Conservation (phyloP, 2,888 invertebrate genomes). For the Nomada ferruginata region DNA sequence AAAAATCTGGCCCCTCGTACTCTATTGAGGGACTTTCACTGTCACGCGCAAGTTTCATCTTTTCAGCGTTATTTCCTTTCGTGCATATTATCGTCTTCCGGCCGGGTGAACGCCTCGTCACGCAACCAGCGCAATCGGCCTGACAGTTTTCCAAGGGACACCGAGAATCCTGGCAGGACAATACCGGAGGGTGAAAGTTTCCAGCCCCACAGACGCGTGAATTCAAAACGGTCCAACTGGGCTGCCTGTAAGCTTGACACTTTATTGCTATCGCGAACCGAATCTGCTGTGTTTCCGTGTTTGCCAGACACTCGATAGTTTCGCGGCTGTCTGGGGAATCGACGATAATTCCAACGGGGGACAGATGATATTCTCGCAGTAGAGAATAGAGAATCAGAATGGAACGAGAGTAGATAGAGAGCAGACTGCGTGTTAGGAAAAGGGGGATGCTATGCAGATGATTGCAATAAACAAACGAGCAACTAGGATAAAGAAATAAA, state of each 20-base stretch:
- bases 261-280: constrained; percentile 73
- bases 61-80: constrained; percentile 33
- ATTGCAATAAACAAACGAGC: no score
- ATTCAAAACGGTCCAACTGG: constrained; percentile 57
- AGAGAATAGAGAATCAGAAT: neutral
- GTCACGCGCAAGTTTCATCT: constrained; percentile 16
- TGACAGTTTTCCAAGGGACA: constrained; percentile 56
- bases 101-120: constrained; percentile 35
- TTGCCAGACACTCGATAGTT: constrained; percentile 38
- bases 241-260: constrained; percentile 66
- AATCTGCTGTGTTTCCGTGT: constrained; percentile 54
- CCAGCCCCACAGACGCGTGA: constrained; percentile 48
- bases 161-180: constrained; percentile 50
- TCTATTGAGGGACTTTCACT: neutral
- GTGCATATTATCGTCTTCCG: constrained; percentile 54
- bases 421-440: no score
- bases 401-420: constrained; percentile 13
- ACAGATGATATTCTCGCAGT: neutral
- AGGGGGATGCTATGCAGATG: no score
- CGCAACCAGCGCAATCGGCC: constrained; percentile 40
- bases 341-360: constrained; percentile 16
- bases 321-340: neutral
- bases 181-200: constrained; percentile 61
- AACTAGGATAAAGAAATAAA: neutral
- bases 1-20: neutral